Conservation (phyloP, 1,140 invertebrate species). For the Drosophila paulistorum region DNA sequence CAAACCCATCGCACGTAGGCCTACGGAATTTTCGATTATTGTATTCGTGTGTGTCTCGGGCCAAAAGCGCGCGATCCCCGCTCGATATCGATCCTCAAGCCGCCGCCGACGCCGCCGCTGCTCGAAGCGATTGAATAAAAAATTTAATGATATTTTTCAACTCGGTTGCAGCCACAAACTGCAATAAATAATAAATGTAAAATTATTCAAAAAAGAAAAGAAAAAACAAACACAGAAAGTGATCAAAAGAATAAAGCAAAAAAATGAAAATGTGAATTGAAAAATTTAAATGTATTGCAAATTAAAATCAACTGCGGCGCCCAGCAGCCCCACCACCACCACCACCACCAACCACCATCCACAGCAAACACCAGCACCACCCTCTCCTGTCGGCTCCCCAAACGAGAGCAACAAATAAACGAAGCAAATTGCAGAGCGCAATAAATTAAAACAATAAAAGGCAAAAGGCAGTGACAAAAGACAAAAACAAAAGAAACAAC, state of each 20-base stretch:
- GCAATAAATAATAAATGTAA: conserved; percentile 24
- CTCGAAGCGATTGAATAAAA: background rate
- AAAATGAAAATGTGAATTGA: conserved; percentile 68
- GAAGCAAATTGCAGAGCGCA: conserved; percentile 75
- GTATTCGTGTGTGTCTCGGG: conserved; percentile 22
- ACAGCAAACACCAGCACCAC: background rate
- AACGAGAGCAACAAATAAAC: conserved; percentile 51
- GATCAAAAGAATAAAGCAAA: conserved; percentile 1
- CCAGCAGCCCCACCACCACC: conserved; percentile 38
- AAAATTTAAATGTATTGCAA: conserved; percentile 74
- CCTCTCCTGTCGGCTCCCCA: background rate
- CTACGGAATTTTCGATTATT: conserved; percentile 18
- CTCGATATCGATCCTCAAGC: too few relatives aligned
- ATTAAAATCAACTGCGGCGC: conserved; percentile 78
- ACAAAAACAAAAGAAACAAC: conserved; percentile 19
- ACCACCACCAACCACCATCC: background rate
- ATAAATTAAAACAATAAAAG: conserved; percentile 77
- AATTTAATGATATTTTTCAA: conserved; percentile 66
- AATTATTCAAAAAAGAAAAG: conserved; percentile 38
- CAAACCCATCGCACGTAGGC: conserved; percentile 72
- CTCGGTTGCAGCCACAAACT: conserved; percentile 28
- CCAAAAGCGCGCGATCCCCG: background rate
- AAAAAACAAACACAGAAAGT: conserved; percentile 1
- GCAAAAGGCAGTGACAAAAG: conserved; percentile 33
- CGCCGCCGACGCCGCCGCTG: too few relatives aligned